These are phyloP conservation scores for Pammene fasciana DNA, from an alignment of 2,888 invertebrate genomes.

Conservation along the genomic window DNA sequence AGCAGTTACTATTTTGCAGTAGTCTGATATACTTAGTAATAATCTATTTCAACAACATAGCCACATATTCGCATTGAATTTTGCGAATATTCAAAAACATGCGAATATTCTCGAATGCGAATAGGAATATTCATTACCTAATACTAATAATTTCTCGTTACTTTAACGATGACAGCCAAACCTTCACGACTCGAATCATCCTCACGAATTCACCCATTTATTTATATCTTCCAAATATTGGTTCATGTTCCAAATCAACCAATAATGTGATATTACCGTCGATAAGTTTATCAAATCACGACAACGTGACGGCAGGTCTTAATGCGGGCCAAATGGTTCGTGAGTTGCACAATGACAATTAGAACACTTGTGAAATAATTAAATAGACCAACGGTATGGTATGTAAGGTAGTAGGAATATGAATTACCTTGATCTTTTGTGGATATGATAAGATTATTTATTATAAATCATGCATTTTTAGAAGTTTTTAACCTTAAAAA, in stretches of 20 bases:
- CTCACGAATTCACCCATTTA: slow-evolving; percentile 4
- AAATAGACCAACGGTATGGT: slow-evolving; percentile 32
- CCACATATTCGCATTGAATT: no score
- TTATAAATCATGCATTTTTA: no score
- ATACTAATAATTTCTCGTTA: not conserved
- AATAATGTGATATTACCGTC: slow-evolving; percentile 43
- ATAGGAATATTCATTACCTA: no score
- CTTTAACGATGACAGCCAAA: not conserved
- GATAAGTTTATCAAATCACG: slow-evolving; percentile 58
- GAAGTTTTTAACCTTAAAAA: no score
- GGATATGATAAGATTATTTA: no score
- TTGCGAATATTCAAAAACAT: no score
- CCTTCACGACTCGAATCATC: not conserved
- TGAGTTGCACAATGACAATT: slow-evolving; percentile 57
- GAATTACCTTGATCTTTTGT: no score
- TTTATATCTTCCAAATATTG: not conserved
- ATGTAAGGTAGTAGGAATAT: not conserved
- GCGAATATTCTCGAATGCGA: no score
- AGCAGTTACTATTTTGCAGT: no score
- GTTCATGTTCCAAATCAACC: not conserved
- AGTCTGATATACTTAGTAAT: no score
- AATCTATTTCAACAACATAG: no score
- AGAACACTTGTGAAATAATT: slow-evolving; percentile 47
- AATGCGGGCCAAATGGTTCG: slow-evolving; percentile 48
- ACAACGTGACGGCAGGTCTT: slow-evolving; percentile 56